Base-by-base conservation (phyloP, 1,140 invertebrate genomes). In the Bombus superbus region DNA sequence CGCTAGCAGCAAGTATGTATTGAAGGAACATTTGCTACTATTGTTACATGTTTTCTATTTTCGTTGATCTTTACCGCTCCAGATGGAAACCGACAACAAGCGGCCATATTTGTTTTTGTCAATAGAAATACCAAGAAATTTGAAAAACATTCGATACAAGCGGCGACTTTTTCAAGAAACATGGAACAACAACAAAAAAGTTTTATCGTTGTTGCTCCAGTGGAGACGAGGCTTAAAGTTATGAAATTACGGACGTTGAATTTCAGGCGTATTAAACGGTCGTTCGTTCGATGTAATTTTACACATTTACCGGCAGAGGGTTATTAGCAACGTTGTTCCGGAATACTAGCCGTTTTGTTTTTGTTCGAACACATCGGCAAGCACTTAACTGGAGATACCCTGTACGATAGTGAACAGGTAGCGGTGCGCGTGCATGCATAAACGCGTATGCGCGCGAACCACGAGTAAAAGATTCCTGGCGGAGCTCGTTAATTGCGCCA, bases 401-500 rank as follows among this genome's bases (percentile, higher is more conserved):
- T 64, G 22, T 59, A 40, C 15, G 81, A 83, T 47, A 38, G 53
- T 6, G n/a, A 57, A 79, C 47, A 80, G 38, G 62, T 69, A 57
- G 15, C 18, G 10, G 6, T 10, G 28, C 62, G 53, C 44, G 40
- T 62, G 35, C 71, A 80, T 57, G 28, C 66, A 42, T 62, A 76
- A 38, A 59, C 9, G 53, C 53, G 47, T 42, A 71, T 59, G 62
- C 35, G 8, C 69, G 53, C 42, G 47, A 66, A 35, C 69, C 40
- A 83, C 73, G 44, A 47, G n/a, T 71, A 28, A 71, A 71, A 40
- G 73, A 86, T 84, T 76, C 66, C 32, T 71, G 68, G 22, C 44
- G 57, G 18, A 44, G 73, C 62, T 83, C 73, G 73, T 83, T 83
- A 83, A 83, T 83, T 78, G 82, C 75, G 40, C 82, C 69, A 66